Conservation (phyloP, 1,140 invertebrate genomes). For the Drosophila pseudoananassae region DNA sequence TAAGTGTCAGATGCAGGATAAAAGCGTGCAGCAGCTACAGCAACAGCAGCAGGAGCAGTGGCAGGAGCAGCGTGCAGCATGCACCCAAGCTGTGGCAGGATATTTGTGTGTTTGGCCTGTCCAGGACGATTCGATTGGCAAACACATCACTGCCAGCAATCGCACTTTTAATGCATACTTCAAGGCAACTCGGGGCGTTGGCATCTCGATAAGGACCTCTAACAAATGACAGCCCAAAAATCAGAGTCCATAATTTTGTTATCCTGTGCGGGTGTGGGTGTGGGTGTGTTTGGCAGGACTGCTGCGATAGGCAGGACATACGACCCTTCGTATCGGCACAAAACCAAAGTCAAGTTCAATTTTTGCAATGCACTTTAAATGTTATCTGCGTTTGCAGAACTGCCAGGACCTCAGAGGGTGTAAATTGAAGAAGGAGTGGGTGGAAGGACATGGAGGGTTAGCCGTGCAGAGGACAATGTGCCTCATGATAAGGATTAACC, state of each 20-base stretch:
- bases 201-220: constrained; percentile 54
- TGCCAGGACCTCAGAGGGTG: constrained; percentile 11
- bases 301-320: constrained; percentile 27
- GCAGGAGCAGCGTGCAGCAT: constrained; percentile 24
- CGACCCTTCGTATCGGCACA: constrained; percentile 11
- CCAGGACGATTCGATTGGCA: constrained; percentile 47
- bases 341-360: constrained; percentile 56
- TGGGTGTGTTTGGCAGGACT: constrained; percentile 19
- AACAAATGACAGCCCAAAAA: constrained; percentile 53
- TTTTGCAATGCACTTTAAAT: constrained; percentile 55
- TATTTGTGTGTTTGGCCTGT: constrained; percentile 73
- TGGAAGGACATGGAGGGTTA: not conserved
- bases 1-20: constrained; percentile 82
- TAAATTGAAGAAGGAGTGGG: not conserved
- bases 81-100: constrained; percentile 55
- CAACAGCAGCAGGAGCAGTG: constrained; percentile 21
- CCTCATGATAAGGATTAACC: constrained; percentile 45
- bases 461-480: constrained; percentile 13
- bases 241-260: constrained; percentile 44
- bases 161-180: constrained; percentile 62
- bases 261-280: constrained; percentile 28
- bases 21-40: constrained; percentile 60
- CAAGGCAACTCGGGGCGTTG: constrained; percentile 53
- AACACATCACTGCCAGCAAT: constrained; percentile 57
- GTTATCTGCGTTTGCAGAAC: constrained; percentile 39